phyloP scores from a whole-genome alignment of 2,888 invertebrate species.

The Trachelus tabidus region DNA sequence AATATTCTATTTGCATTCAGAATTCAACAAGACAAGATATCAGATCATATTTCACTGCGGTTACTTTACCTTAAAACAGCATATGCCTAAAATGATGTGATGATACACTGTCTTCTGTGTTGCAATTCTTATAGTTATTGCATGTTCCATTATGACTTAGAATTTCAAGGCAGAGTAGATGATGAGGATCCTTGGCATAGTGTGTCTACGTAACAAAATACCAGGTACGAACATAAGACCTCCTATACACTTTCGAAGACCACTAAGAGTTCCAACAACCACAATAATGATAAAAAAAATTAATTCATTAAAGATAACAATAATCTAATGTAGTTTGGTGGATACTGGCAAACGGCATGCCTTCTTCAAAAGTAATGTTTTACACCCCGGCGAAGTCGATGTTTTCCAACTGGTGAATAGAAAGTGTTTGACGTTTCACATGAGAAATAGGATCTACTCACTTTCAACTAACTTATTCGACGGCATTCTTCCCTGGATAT shows the following conservation, averaged over 20 bases:
- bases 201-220: background rate
- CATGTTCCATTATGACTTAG: constrained; percentile 48
- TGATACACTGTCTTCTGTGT: constrained; percentile 35
- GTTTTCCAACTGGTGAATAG: constrained; percentile 40
- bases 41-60: background rate
- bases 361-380: constrained; percentile 20
- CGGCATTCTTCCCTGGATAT: constrained; percentile 33
- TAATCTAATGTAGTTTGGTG: background rate
- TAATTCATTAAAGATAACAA: background rate
- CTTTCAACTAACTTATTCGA: constrained; percentile 43
- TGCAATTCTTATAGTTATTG: constrained; percentile 38
- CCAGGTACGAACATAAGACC: background rate
- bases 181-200: background rate
- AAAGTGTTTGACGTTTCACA: constrained; percentile 40
- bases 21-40: constrained; percentile 29
- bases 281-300: background rate
- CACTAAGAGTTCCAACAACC: background rate
- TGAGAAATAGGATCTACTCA: constrained; percentile 30
- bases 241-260: background rate
- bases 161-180: background rate
- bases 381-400: constrained; percentile 39
- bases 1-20: constrained; percentile 28
- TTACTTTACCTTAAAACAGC: constrained; percentile 46
- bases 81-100: constrained; percentile 39
- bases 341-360: constrained; percentile 5